phyloP scores from a whole-genome alignment of 2,797 vertebrate species.

The Florisuga fusca region DNA sequence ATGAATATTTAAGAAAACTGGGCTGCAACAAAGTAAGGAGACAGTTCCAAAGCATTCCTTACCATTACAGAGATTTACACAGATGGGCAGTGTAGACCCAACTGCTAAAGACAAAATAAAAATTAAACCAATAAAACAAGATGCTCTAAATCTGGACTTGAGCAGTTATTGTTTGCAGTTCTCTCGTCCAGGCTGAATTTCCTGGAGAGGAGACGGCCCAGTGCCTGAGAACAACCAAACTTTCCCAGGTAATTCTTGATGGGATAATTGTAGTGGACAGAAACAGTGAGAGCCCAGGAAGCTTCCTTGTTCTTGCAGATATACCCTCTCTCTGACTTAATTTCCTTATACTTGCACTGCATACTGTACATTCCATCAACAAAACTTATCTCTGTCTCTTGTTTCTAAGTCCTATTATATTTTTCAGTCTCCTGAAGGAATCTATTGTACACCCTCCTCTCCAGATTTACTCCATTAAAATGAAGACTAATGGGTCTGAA shows the following conservation, averaged over 20 bases:
- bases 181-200: no score
- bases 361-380: neutral
- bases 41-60: neutral
- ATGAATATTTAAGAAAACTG: neutral
- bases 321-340: neutral
- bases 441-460: neutral
- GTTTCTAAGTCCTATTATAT: neutral
- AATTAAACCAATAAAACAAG: no score
- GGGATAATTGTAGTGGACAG: no score
- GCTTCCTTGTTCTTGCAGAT: neutral
- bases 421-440: neutral
- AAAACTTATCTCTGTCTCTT: neutral
- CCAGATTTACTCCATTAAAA: neutral
- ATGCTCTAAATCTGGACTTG: no score
- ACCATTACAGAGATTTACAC: neutral
- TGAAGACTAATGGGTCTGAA: neutral
- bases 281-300: no score
- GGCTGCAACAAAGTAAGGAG: neutral
- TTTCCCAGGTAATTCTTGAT: no score
- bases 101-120: no score
- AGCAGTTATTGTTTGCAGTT: no score
- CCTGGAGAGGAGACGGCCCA: no score
- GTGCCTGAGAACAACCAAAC: no score
- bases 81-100: no score
- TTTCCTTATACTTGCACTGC: neutral